Percentiles rank a stretch among this genome's conserved stretches.
Evolutionary conservation across 2,797 vertebrate genomes (phyloP).

Genomic region (Anniella stebbinsi): DNA sequence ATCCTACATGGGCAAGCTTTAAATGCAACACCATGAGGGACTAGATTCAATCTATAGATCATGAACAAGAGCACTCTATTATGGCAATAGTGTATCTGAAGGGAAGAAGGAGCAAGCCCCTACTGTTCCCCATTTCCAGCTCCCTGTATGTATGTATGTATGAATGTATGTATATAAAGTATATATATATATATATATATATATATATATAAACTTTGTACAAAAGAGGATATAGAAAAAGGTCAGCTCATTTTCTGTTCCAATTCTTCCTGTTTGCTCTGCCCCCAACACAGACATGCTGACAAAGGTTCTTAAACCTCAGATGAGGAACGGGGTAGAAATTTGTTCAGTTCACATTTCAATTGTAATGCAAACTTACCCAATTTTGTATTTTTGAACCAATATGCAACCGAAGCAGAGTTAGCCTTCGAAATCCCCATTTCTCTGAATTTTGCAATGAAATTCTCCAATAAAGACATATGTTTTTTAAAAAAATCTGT

Average conservation of each 20-base stretch:
- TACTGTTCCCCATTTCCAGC: background rate
- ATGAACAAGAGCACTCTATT: background rate
- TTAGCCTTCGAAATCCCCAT: too few relatives aligned
- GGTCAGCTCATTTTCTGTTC: background rate
- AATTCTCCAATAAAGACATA: too few relatives aligned
- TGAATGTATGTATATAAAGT: background rate
- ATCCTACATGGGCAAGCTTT: background rate
- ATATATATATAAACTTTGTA: background rate
- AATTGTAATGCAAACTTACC: too few relatives aligned
- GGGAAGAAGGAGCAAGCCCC: background rate
- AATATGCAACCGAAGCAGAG: too few relatives aligned
- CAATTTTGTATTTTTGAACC: too few relatives aligned
- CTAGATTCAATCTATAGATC: background rate
- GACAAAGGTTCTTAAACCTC: background rate
- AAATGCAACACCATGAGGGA: rapidly evolving
- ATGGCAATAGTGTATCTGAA: background rate
- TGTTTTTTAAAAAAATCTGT: too few relatives aligned
- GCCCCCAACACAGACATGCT: background rate
- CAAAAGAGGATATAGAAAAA: background rate
- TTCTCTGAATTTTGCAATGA: too few relatives aligned
- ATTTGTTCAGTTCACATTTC: too few relatives aligned
- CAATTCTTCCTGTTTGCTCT: background rate
- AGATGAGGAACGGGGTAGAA: too few relatives aligned
- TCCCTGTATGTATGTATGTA: background rate
- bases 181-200: background rate